Evolutionary conservation across 2,797 vertebrate species (phyloP).

Genomic region (Synanceia verrucosa): DNA sequence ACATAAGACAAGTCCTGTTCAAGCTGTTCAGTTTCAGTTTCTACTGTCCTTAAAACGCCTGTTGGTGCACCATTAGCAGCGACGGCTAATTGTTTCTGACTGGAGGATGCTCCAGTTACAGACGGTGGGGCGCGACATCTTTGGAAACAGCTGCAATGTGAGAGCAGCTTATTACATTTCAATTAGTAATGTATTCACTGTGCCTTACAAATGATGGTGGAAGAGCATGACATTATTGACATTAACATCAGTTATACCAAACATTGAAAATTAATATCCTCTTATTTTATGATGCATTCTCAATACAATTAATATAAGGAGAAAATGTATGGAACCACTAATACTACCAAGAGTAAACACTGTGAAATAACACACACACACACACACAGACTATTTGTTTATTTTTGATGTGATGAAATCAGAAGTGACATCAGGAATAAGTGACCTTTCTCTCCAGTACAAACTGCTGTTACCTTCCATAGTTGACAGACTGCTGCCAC

Average conservation of each 20-base stretch:
- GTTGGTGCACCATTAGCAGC: slow-evolving; percentile 6
- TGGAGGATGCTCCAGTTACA: not conserved
- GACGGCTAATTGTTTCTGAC: slow-evolving; percentile 6
- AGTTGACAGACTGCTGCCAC: slow-evolving; percentile 51
- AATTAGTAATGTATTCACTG: not conserved
- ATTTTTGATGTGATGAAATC: not conserved
- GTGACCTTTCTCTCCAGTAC: not conserved
- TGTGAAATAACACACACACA: not conserved
- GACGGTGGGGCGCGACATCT: not conserved
- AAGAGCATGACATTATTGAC: not conserved
- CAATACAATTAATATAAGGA: not conserved
- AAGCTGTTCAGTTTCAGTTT: not conserved
- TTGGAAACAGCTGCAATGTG: slow-evolving; percentile 11
- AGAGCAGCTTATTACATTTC: not conserved
- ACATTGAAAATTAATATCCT: not conserved
- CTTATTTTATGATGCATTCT: not conserved
- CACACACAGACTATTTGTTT: not conserved
- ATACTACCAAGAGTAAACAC: not conserved
- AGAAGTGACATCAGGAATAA: not conserved
- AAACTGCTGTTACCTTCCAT: not conserved
- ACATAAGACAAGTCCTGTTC: not conserved
- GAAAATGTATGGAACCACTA: not conserved
- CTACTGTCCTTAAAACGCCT: not conserved
- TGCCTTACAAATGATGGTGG: not conserved
- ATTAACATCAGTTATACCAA: not conserved